Conservation (phyloP, 2,113 vertebrate species). For the Oplegnathus fasciatus region DNA sequence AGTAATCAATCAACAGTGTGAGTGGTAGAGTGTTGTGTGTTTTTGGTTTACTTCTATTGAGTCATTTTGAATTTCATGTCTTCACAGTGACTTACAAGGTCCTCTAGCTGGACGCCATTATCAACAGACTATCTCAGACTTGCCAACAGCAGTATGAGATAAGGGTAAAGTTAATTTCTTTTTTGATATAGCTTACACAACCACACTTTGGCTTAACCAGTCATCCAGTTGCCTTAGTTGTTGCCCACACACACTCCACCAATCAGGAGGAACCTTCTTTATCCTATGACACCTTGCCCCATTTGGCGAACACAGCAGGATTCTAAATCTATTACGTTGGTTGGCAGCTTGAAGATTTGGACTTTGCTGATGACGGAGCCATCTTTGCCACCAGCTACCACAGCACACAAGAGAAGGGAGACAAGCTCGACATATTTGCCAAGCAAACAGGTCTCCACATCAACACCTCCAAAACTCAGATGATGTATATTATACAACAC, state of each 20-base stretch:
- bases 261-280: not conserved
- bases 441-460: not conserved
- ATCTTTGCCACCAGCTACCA: not conserved
- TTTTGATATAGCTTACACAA: not conserved
- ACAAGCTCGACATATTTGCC: not conserved
- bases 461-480: not conserved
- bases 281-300: not conserved
- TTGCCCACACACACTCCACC: not conserved
- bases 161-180: not conserved
- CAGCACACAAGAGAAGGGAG: not conserved
- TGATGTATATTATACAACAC: not conserved
- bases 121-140: not conserved
- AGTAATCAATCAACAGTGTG: not conserved
- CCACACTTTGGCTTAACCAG: no score
- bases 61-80: not conserved
- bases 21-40: no score
- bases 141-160: not conserved
- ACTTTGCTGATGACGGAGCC: not conserved
- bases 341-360: not conserved
- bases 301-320: not conserved
- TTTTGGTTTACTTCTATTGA: not conserved
- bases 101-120: not conserved
- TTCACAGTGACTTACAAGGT: not conserved
- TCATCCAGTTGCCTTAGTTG: not conserved
- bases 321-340: not conserved